Evolutionary conservation across 2,888 invertebrate genomes (phyloP), one percentile per base, ranked within the genome.

Genomic region (Seira musarum): DNA sequence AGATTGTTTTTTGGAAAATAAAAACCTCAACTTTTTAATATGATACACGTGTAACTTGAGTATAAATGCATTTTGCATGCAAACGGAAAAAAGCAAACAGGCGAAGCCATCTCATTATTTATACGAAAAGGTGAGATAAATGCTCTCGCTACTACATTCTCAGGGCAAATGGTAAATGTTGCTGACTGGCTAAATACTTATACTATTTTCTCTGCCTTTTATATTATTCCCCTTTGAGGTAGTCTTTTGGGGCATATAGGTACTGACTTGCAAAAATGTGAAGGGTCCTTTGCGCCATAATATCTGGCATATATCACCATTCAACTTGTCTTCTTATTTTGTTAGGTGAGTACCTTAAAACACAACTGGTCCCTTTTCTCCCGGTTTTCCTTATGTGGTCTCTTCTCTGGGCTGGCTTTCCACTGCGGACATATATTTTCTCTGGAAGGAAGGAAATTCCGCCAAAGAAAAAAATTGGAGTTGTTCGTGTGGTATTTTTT

Each of bases 241-340:
- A 40, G 64, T 70, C 69, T 77, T 30, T 30, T 71, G 71, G 71
- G 77, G 60, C 64, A n/a, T n/a, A n/a, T n/a, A n/a, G n/a, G n/a
- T n/a, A 71, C 60, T 65, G 49, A 24, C n/a, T 68, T 60, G 60
- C 21, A 71, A 61, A 71, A 78, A 78, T 78, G 77, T 78, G 70
- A 78, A 66, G 71, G 70, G 66, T 66, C 77, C 71, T 78, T 71
- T 71, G 66, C 60, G 49, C 71, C 77, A 40, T 71, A 78, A 70
- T 78, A 70, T 78, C 77, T 71, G 60, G 71, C 66, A 78, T 78
- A 78, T 78, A 78, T 78, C 77, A 78, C 77, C 66, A 71, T 71
- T 77, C 77, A 53, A 53, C 60, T 24, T 71, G 66, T 78, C 77
- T 71, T 25, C 40, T 40, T 8, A 6, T 40, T 40, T 40, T 40